phyloP scores from a whole-genome alignment of 2,113 vertebrate genomes.

The Rousettus leschenaultii region DNA sequence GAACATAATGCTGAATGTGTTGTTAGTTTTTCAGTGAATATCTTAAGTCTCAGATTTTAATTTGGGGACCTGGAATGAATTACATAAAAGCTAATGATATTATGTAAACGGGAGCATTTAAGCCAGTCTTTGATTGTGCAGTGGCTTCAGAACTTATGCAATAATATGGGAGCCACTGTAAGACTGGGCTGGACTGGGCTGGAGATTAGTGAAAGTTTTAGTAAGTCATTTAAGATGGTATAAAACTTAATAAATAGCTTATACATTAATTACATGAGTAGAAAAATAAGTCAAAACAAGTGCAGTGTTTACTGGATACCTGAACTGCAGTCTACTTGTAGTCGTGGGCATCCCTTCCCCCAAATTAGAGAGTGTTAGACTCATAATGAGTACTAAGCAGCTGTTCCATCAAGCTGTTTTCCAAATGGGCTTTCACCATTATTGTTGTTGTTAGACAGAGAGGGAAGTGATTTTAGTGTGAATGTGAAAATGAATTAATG shows the following conservation, averaged over 20 bases:
- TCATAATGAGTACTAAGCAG: conserved; percentile 63
- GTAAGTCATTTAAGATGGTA: neutral
- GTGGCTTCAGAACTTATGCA: neutral
- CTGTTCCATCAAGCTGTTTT: conserved; percentile 75
- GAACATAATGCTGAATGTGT: neutral
- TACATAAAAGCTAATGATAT: neutral
- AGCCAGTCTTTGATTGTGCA: neutral
- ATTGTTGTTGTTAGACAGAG: conserved; percentile 73
- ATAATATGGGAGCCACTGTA: neutral
- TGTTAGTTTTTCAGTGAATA: conserved; percentile 12
- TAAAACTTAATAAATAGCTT: neutral
- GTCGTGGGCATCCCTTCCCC: conserved; percentile 34
- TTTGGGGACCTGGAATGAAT: neutral
- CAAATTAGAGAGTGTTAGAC: conserved; percentile 60
- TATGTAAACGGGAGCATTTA: neutral
- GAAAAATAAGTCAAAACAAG: conserved; percentile 24
- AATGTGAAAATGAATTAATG: conserved; percentile 73
- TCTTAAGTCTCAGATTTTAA: conserved; percentile 34
- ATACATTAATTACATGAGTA: neutral
- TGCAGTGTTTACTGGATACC: conserved; percentile 10
- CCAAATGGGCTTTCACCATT: conserved; percentile 71
- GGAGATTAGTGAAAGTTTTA: conserved; percentile 4
- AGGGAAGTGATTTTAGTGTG: conserved; percentile 75
- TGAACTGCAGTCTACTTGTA: conserved; percentile 5
- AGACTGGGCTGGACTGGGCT: neutral